Evolutionary conservation across 2,113 vertebrate genomes (phyloP), one percentile per base, ranked within the genome.

Genomic region (Sakesphorus luctuosus): DNA sequence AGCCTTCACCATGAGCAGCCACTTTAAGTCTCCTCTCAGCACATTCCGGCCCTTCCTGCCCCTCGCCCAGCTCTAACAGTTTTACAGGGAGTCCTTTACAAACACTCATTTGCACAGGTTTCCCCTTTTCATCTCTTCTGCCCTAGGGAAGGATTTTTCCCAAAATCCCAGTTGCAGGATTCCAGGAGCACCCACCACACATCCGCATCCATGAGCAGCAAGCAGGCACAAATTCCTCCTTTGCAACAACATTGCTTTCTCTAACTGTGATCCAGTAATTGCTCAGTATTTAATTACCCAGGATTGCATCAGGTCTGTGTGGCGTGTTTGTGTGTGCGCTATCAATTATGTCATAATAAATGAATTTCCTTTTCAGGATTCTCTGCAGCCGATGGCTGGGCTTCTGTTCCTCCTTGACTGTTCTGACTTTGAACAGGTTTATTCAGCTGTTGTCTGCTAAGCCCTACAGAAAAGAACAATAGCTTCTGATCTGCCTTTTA

Each of bases 401-500:
- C 94, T 97, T 97, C 97, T 97, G 72, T 88, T 97, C 96, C 97
- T 96, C 96, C 97, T 97, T 98, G 98, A 97, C 98, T 98, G 97
- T 97, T 98, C 98, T 98, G 98, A 99, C 98, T 99, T 98, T 98
- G 98, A 99, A 99, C 99, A 99, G 99, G 98, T 99, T 99, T 98
- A 99, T 99, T 99, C 99, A 99, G 98, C 98, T 98, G 99, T 98
- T 99, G 98, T 99, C 98, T 98, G 98, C 98, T 99, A 99, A 99
- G 99, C 99, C 98, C 97, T 98, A 98, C 98, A 98, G 96, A 98
- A 98, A 98, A 98, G 97, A 98, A 99, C 98, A 99, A 99, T 99
- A 98, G 98, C 97, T 98, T 98, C 98, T 99, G 99, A 99, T 99
- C 98, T 99, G 98, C 98, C 98, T 98, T 99, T 99, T 99, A 99